Base-by-base conservation (phyloP, 2,113 vertebrate species). In the Gnathonemus echidnorhynchus region DNA sequence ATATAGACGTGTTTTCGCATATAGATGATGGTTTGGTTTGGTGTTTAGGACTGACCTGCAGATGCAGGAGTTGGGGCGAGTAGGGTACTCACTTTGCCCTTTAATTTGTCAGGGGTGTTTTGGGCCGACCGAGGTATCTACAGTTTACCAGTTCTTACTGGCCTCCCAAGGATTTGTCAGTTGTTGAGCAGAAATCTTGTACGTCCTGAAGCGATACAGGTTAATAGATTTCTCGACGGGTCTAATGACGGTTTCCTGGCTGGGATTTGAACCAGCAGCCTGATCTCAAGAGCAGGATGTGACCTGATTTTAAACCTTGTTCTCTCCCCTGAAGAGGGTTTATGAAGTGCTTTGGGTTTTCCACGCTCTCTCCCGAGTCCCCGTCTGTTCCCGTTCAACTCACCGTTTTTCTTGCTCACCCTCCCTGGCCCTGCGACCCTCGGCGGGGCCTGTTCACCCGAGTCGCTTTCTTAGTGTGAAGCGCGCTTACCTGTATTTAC, bases 391-490 rank as follows among this genome's bases (percentile, higher is more conserved):
- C 85, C 15, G 46, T 11, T 24, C 3, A 50, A 42, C 39, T 42
- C 17, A 3, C 85, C 2, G 2, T 3, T 86, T 27, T 4, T n/a
- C 21, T 3, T 21, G 10, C 17, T n/a, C 84, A 13, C 21, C 15
- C 27, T 87, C 27, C 11, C n/a, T 5, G 39, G 86, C 1, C 6
- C 86, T 58, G 31, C 5, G 42, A 70, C 50, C 15, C 21, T n/a
- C 9, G 53, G 35, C 49, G 53, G 21, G 56, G 5, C 31, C 86
- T 8, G 45, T 80, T 90, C 52, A 50, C 39, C 15, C 0, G 66
- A 48, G 86, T 58, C 66, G 46, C 84, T 88, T 84, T 27, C 87
- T 77, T n/a, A 49, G 49, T 31, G 45, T 88, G 85, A 66, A 45
- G 58, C 27, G 21, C 66, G 3, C 46, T 87, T 87, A 80, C n/a